Evolutionary conservation across 2,113 vertebrate species (phyloP).

Genomic region (Phrynosoma platyrhinos): DNA sequence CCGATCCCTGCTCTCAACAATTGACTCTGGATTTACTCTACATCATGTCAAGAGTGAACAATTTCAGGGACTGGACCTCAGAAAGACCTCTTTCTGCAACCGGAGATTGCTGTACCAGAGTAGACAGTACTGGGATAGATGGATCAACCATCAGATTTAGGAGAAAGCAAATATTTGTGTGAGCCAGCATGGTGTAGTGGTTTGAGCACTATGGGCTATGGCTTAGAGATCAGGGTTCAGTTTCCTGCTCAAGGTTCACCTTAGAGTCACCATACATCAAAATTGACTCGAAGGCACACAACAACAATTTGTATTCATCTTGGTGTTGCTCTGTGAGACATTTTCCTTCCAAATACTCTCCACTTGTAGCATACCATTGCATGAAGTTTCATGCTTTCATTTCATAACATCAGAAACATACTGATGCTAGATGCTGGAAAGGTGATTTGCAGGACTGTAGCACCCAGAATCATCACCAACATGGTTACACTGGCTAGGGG

Average conservation of each 20-base stretch:
- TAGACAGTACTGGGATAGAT: neutral
- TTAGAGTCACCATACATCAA: too few relatives aligned
- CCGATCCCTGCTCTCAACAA: neutral
- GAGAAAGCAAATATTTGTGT: neutral
- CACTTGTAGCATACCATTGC: neutral
- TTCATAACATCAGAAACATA: conserved; percentile 59
- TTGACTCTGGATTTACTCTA: neutral
- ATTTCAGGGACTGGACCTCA: neutral
- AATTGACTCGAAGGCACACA: too few relatives aligned
- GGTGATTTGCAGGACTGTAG: too few relatives aligned
- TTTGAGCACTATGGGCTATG: too few relatives aligned
- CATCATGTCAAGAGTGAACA: neutral
- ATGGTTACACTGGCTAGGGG: too few relatives aligned
- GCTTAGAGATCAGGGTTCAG: too few relatives aligned
- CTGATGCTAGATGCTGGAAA: neutral
- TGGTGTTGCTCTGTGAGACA: neutral
- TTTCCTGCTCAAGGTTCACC: too few relatives aligned
- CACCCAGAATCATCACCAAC: too few relatives aligned
- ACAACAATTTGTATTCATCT: too few relatives aligned
- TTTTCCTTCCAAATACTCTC: neutral
- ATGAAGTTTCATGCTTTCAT: conserved; percentile 45
- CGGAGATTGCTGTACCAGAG: neutral
- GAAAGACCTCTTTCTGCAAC: neutral
- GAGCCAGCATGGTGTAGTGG: too few relatives aligned
- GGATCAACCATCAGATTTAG: neutral